Conservation (phyloP, 2,888 invertebrate genomes). For the Acrobasis repandana region DNA sequence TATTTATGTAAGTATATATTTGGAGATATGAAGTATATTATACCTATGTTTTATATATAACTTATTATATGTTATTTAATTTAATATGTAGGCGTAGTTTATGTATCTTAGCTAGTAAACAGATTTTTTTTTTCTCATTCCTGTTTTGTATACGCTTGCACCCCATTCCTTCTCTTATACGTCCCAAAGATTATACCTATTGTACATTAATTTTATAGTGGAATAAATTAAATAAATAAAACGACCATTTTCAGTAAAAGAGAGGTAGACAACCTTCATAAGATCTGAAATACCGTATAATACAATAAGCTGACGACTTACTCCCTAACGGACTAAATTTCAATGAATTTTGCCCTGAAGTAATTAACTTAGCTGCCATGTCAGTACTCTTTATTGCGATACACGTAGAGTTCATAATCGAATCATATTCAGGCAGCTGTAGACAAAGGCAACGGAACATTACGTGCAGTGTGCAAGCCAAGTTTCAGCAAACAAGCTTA, state of each 20-base stretch:
- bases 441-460: neutral
- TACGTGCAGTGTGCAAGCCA: neutral
- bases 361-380: constrained; percentile 9
- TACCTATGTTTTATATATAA: too few species aligned
- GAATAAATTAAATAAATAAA: too few species aligned
- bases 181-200: too few species aligned
- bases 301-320: constrained; percentile 6
- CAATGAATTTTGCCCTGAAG: constrained; percentile 17
- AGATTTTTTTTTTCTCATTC: too few species aligned
- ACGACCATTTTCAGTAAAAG: neutral
- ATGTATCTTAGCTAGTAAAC: too few species aligned
- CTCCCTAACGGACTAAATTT: constrained; percentile 14
- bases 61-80: too few species aligned
- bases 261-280: neutral
- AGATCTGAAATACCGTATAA: constrained; percentile 7
- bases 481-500: neutral
- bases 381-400: neutral
- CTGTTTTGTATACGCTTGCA: too few species aligned
- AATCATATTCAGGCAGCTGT: neutral
- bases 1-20: too few species aligned
- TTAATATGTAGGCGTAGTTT: too few species aligned
- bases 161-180: too few species aligned
- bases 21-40: too few species aligned
- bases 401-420: neutral
- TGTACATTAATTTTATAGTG: too few species aligned